Evolutionary conservation across 2,888 invertebrate species (phyloP), one percentile per base, ranked within the genome.

Genomic region (Lissonota sp.): DNA sequence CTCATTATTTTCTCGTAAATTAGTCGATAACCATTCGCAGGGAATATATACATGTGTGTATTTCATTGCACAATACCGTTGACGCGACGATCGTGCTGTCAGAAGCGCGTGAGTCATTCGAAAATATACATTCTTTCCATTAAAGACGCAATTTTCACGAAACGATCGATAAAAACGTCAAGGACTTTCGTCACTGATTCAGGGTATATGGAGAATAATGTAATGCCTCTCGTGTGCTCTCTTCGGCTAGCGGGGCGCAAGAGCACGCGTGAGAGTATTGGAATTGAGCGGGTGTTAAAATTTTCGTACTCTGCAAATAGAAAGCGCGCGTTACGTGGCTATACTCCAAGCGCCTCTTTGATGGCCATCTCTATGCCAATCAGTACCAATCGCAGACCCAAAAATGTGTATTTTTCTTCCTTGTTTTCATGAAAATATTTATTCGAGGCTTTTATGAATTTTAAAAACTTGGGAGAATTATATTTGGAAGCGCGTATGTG

Each of bases 311-410:
- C 75, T 63, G 57, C 16, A 69, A 80, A 80, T 77, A 80, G 77
- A 80, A 77, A 80, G 69, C 73, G 76, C 62, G 49, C 66, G 80
- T 55, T 53, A 58, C 42, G 57, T 40, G 7, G 12, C 42, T 26
- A n/a, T n/a, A 26, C 26, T 26, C 26, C 26, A 44, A 58, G 72
- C 55, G 73, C 62, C 62, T 40, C 16, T 70, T 39, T n/a, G n/a
- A n/a, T 77, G 73, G 73, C 26, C 73, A 81, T 81, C 26, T 26
- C 70, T 63, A 60, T 78, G 70, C 73, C 81, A 81, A 81, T 81
- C 74, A 74, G 81, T 77, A 63, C 70, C 60, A 78, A 78, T 81
- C 81, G 78, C 62, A 64, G 57, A 26, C 3, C 26, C 26, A 3
- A 26, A 26, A 3, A 26, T 26, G 26, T 3, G 26, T 26, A 26